Conservation (phyloP, 2,888 invertebrate genomes). For the Melikaiella ostensackeni region DNA sequence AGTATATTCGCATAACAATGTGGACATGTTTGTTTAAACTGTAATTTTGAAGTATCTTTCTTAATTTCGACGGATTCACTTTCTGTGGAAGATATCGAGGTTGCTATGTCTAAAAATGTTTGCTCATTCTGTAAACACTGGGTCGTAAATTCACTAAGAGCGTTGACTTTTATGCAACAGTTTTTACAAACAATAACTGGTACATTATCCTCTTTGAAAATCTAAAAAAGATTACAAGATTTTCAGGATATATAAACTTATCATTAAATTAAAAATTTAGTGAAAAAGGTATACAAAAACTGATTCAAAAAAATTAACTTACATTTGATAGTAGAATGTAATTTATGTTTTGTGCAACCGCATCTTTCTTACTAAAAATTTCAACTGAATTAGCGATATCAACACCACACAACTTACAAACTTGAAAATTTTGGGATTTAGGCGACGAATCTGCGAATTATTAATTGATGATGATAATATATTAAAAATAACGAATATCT, state of each 20-base stretch:
- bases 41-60: neutral
- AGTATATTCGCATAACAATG: neutral
- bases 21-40: neutral
- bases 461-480: neutral
- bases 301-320: neutral
- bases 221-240: neutral
- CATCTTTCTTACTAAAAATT: neutral
- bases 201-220: neutral
- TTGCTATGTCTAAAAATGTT: neutral
- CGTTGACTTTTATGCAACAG: conserved; percentile 20
- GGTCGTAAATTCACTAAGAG: neutral
- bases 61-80: neutral
- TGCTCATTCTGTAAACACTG: conserved; percentile 8
- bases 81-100: neutral
- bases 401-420: conserved; percentile 8
- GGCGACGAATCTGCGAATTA: neutral
- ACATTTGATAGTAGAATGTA: neutral
- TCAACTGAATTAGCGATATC: neutral
- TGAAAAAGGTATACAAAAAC: neutral
- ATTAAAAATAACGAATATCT: neutral
- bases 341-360: neutral
- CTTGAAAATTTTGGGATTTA: neutral
- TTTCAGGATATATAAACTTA: neutral
- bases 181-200: neutral
- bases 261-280: neutral